Conservation (phyloP, 1,140 invertebrate species). For the Drosophila obscura region DNA sequence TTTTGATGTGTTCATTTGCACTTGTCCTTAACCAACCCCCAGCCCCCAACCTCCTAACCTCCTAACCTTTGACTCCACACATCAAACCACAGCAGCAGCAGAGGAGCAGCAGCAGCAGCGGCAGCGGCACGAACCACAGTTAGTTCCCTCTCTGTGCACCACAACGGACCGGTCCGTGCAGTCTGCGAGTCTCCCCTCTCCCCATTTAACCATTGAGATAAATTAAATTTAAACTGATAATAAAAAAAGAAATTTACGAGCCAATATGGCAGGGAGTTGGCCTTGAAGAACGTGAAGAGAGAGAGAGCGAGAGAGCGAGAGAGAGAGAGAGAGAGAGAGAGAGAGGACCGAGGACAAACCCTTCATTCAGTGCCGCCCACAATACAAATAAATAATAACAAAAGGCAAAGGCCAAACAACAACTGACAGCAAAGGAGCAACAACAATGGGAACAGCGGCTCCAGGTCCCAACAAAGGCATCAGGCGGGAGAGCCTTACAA, state of each 20-base stretch:
- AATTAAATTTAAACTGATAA: constrained; percentile 82
- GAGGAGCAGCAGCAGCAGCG: too few relatives aligned
- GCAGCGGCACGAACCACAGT: too few relatives aligned
- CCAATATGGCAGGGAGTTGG: constrained; percentile 65
- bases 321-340: not conserved
- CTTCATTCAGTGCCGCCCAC: constrained; percentile 19
- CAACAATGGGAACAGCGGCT: constrained; percentile 11
- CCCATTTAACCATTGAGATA: constrained; percentile 49
- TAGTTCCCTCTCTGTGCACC: not conserved
- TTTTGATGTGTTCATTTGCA: constrained; percentile 75
- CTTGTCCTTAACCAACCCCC: constrained; percentile 5
- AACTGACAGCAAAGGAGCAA: constrained; percentile 32
- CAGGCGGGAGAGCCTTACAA: not conserved
- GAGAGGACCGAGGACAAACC: constrained; percentile 12
- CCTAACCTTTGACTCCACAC: not conserved
- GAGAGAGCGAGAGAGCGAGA: not conserved
- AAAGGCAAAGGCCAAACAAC: constrained; percentile 45
- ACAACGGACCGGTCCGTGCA: too few relatives aligned
- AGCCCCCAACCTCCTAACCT: not conserved
- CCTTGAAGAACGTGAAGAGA: constrained; percentile 32
- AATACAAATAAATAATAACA: constrained; percentile 74
- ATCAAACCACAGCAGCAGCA: too few relatives aligned
- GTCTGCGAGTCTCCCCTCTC: not conserved
- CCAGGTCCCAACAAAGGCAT: constrained; percentile 48
- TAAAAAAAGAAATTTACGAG: constrained; percentile 75